Conservation (phyloP, 2,797 vertebrate genomes). For the Loris lydekkerianus region DNA sequence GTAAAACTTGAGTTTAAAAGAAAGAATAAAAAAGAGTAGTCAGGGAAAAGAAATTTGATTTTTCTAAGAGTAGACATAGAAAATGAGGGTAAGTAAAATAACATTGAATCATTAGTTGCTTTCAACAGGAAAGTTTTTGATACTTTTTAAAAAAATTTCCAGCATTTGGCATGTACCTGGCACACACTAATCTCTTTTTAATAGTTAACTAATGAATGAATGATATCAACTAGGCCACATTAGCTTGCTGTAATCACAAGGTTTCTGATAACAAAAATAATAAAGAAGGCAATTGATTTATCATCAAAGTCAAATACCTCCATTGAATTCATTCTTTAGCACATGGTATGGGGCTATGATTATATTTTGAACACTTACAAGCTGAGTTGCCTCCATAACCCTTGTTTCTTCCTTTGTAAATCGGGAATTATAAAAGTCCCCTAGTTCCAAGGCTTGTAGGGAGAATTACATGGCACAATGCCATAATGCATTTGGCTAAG, state of each 20-base stretch:
- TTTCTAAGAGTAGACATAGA: slow-evolving; percentile 55
- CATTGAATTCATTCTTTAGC: slow-evolving; percentile 57
- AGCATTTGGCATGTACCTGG: background rate
- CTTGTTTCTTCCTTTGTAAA: slow-evolving; percentile 47
- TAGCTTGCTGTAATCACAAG: background rate
- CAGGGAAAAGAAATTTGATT: slow-evolving; percentile 66
- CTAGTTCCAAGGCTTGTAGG: background rate
- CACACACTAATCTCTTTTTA: slow-evolving; percentile 43
- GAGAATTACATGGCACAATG: background rate
- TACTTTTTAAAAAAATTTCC: background rate
- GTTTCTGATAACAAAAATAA: slow-evolving; percentile 63
- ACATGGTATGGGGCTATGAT: background rate
- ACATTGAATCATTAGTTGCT: slow-evolving; percentile 72
- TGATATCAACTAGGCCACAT: background rate
- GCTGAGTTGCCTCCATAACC: background rate
- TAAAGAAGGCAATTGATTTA: slow-evolving; percentile 44
- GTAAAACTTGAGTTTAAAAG: slow-evolving; percentile 70
- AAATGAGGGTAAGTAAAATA: slow-evolving; percentile 66
- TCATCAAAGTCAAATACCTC: slow-evolving; percentile 18
- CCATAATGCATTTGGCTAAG: background rate
- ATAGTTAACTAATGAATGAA: slow-evolving; percentile 28
- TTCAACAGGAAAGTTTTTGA: slow-evolving; percentile 65
- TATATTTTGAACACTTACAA: slow-evolving; percentile 19
- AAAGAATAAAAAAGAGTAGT: slow-evolving; percentile 70
- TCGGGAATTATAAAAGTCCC: slow-evolving; percentile 21